Percentiles rank a stretch among this genome's conserved stretches.
These are phyloP conservation scores for Pandemis cinnamomeana DNA, from an alignment of 2,888 invertebrate species.

Conservation along the genomic window DNA sequence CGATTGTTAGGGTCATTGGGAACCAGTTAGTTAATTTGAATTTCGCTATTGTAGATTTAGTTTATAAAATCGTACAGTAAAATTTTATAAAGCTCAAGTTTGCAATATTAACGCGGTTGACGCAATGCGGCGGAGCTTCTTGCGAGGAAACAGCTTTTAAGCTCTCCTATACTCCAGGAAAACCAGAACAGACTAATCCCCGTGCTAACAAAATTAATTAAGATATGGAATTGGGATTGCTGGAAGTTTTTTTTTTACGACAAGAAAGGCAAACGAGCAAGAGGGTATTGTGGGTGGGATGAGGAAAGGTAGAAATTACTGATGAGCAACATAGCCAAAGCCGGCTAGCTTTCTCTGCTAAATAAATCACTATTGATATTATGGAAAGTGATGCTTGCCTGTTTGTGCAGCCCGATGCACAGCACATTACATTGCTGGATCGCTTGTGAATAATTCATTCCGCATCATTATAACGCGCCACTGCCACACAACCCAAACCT, in stretches of 20 bases:
- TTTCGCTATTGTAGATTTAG: background rate
- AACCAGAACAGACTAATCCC: slow-evolving; percentile 4
- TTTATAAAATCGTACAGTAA: background rate
- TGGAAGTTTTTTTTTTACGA: too few relatives aligned
- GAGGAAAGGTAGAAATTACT: background rate
- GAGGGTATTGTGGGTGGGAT: background rate
- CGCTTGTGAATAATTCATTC: slow-evolving; percentile 72
- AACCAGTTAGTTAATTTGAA: background rate
- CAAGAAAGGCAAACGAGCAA: too few relatives aligned
- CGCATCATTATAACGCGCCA: slow-evolving; percentile 44
- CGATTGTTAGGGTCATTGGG: background rate
- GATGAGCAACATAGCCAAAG: background rate
- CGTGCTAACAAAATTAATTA: background rate
- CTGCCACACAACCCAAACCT: slow-evolving; percentile 56
- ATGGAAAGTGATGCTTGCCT: slow-evolving; percentile 58
- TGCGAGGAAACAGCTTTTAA: slow-evolving; percentile 21
- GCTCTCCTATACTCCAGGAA: background rate
- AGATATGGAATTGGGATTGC: background rate
- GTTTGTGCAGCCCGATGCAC: slow-evolving; percentile 35
- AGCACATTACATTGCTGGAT: slow-evolving; percentile 58
- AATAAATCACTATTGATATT: slow-evolving; percentile 47
- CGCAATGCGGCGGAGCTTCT: slow-evolving; percentile 33
- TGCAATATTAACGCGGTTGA: slow-evolving; percentile 28
- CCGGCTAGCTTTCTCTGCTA: slow-evolving; percentile 25
- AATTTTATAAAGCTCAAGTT: slow-evolving; percentile 18